A percentile compares a stretch with the other conserved stretches of the same genome.
Evolutionary conservation across 2,113 vertebrate genomes (phyloP).

Genomic region (Himantopus leucocephalus): DNA sequence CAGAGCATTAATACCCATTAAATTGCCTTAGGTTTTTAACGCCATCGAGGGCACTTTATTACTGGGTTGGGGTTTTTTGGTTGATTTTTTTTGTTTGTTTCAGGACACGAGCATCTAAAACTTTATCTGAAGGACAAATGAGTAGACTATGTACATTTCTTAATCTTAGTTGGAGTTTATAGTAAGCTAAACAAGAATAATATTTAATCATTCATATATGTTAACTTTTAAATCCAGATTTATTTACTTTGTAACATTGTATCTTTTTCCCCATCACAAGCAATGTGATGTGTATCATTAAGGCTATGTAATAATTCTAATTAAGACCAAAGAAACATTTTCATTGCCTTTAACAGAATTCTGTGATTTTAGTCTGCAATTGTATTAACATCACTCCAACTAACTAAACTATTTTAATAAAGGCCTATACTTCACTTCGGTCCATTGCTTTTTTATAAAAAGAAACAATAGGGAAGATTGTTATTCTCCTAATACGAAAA

Average conservation of each 20-base stretch:
- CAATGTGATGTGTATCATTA: no score
- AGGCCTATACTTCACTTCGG: not conserved
- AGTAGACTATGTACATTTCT: not conserved
- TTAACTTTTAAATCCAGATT: not conserved
- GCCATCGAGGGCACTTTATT: not conserved
- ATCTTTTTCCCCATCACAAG: no score
- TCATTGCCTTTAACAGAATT: conserved; percentile 22
- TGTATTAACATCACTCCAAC: not conserved
- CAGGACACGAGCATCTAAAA: not conserved
- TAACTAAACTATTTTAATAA: not conserved
- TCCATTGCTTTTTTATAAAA: not conserved
- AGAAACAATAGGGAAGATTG: not conserved
- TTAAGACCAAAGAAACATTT: conserved; percentile 12
- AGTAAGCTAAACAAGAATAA: not conserved
- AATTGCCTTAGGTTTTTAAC: not conserved
- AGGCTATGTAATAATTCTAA: not conserved
- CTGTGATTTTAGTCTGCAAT: not conserved
- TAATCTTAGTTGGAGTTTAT: not conserved
- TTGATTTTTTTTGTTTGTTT: not conserved
- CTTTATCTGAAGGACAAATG: not conserved
- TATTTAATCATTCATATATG: not conserved
- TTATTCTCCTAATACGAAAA: not conserved
- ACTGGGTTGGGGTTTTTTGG: not conserved
- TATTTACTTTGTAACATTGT: not conserved
- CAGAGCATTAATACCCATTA: not conserved